Evolutionary conservation across 2,113 vertebrate species (phyloP).

Genomic region (Cyanoliseus patagonus): DNA sequence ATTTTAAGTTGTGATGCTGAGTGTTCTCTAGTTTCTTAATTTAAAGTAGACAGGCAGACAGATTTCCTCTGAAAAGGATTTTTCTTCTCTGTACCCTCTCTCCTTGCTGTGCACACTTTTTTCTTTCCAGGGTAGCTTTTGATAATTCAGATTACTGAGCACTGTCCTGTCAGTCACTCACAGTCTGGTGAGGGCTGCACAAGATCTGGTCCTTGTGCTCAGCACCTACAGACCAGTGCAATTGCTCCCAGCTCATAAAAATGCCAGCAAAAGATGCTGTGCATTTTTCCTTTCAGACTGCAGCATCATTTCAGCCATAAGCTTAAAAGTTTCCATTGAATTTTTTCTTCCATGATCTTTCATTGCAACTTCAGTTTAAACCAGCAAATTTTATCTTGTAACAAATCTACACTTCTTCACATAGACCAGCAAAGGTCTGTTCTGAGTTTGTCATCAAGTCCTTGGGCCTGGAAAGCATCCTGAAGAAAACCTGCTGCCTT

Average conservation of each 20-base stretch:
- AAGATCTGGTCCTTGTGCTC: background rate
- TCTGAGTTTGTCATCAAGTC: background rate
- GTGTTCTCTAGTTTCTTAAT: background rate
- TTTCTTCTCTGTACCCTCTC: background rate
- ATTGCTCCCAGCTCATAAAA: background rate
- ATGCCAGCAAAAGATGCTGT: background rate
- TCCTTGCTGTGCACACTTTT: fast-evolving
- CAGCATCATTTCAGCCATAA: background rate
- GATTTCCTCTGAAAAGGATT: background rate
- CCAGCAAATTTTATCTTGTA: background rate
- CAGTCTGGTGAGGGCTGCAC: background rate
- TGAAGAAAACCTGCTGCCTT: background rate
- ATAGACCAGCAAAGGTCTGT: background rate
- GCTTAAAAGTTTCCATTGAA: background rate
- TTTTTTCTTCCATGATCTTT: background rate
- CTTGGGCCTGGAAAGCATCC: background rate
- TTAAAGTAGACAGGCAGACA: background rate
- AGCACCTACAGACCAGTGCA: background rate
- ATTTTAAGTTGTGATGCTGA: background rate
- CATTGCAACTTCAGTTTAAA: background rate
- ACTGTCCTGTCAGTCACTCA: background rate
- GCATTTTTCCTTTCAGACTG: background rate
- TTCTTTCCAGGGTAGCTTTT: background rate
- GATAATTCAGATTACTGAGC: background rate
- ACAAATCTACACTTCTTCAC: background rate